Evolutionary conservation across 2,888 invertebrate species (phyloP), one percentile per base, ranked within the genome.

Genomic region (Linnaemya tessellans): DNA sequence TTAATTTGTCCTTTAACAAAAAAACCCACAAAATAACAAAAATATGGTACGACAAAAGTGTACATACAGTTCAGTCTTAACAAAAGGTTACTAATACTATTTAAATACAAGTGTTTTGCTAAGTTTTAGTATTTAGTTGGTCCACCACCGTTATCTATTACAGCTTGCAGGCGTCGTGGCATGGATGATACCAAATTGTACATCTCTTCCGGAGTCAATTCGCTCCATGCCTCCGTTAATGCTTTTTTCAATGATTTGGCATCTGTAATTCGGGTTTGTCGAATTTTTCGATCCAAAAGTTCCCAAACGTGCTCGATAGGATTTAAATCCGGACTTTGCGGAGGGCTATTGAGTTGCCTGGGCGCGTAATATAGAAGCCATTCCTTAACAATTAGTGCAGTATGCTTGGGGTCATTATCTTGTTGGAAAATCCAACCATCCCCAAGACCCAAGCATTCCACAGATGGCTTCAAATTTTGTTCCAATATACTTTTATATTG

Each of bases 371-470:
- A 35, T 35, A 38, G 38, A 38, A 38, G 38, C 10, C 7, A 38
- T 38, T 38, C 38, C 38, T 38, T 10, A 38, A 10, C 10, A 38
- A 38, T 38, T 38, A 10, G 38, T 38, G 7, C 58, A 15, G 56
- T 56, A 56, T 56, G 25, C 56, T 56, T 30, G 3, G 22, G 56
- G 15, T 25, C 56, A 15, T 56, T 56, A 7, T 18, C 43, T 35
- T 46, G 25, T 20, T 77, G n/a, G 8, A 77, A 54, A 67, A 78
- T 5, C 64, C 64, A 64, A 20, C 20, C 10, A 18, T 60, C 18
- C 0, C 60, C 60, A 38, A 38, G 60, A 0, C 38, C 35, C 10
- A 60, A 35, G 58, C 58, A 30, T 30, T 58, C 58, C 11, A 58
- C 30, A 49, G 38, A 30, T 35, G n/a, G 5, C 35, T 60, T 38